Conservation (phyloP, 2,888 invertebrate genomes). For the Hofmannophila pseudospretella region DNA sequence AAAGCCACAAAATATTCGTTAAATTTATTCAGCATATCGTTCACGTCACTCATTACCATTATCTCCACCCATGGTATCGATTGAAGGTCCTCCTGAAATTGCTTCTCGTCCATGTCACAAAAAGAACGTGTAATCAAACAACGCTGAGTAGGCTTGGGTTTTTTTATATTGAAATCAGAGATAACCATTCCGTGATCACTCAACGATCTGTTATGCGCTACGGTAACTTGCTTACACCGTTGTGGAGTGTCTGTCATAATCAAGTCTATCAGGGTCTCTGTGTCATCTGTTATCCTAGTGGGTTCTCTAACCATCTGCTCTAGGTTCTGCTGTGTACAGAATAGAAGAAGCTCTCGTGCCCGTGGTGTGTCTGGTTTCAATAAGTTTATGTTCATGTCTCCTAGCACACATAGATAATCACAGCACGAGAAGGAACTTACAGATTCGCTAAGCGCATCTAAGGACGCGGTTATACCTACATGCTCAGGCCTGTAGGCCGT, state of each 20-base stretch:
- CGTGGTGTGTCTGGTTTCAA: neutral
- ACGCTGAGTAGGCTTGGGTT: no score
- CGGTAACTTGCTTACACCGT: constrained; percentile 2
- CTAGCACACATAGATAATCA: constrained; percentile 9
- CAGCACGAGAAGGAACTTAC: constrained; percentile 9
- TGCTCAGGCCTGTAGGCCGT: constrained; percentile 18
- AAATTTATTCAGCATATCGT: no score
- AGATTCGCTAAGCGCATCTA: constrained; percentile 17
- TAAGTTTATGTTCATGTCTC: constrained; percentile 14
- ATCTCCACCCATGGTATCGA: no score
- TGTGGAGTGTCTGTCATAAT: constrained; percentile 6
- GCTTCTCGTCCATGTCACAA: no score
- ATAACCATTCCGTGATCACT: no score
- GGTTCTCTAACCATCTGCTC: constrained; percentile 12
- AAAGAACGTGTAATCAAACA: no score
- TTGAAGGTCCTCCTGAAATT: no score
- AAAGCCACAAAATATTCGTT: no score
- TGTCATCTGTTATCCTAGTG: constrained; percentile 10
- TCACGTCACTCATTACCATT: no score
- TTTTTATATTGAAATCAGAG: no score
- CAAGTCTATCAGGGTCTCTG: constrained; percentile 12
- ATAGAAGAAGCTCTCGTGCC: constrained; percentile 4
- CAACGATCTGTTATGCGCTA: constrained; percentile 6
- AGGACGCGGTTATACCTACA: constrained; percentile 6
- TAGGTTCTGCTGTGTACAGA: constrained; percentile 9